These are phyloP conservation scores for Drosophila emarginata DNA, from an alignment of 2,888 invertebrate species.

Conservation along the genomic window DNA sequence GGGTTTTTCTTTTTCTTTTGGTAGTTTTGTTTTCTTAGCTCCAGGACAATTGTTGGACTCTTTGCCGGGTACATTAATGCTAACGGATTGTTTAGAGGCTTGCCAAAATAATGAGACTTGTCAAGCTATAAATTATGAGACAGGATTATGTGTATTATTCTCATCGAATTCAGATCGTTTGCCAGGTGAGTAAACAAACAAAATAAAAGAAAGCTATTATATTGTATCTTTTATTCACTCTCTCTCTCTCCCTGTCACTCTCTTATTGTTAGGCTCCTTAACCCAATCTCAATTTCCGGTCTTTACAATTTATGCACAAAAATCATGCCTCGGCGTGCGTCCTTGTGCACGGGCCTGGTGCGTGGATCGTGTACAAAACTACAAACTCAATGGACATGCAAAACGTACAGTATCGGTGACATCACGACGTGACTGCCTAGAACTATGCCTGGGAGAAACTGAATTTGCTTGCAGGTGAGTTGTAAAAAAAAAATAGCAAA, in stretches of 20 bases:
- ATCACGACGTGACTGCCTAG: slow-evolving; percentile 93
- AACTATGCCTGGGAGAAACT: slow-evolving; percentile 93
- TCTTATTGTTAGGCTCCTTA: slow-evolving; percentile 90
- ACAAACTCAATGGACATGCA: slow-evolving; percentile 90
- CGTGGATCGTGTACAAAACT: slow-evolving; percentile 95
- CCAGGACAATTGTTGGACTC: slow-evolving; percentile 94
- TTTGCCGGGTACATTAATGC: slow-evolving; percentile 94
- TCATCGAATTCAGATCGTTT: slow-evolving; percentile 93
- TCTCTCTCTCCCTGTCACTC: not conserved
- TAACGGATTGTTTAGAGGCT: slow-evolving; percentile 96
- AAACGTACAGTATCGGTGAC: slow-evolving; percentile 89
- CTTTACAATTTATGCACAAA: slow-evolving; percentile 97
- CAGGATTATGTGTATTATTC: slow-evolving; percentile 95
- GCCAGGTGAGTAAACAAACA: slow-evolving; percentile 86
- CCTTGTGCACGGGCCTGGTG: slow-evolving; percentile 96
- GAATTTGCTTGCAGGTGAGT: slow-evolving; percentile 96
- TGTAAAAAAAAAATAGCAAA: not conserved
- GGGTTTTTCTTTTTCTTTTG: too few species aligned
- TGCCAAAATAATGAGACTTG: slow-evolving; percentile 95
- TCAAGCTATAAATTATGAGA: slow-evolving; percentile 96
- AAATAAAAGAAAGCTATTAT: not conserved
- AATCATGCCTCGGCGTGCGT: slow-evolving; percentile 93
- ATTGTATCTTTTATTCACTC: too few species aligned
- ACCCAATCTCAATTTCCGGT: slow-evolving; percentile 97
- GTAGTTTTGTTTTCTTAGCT: slow-evolving; percentile 94